phyloP scores from a whole-genome alignment of 2,888 invertebrate genomes.

The Blastobasis adustella region DNA sequence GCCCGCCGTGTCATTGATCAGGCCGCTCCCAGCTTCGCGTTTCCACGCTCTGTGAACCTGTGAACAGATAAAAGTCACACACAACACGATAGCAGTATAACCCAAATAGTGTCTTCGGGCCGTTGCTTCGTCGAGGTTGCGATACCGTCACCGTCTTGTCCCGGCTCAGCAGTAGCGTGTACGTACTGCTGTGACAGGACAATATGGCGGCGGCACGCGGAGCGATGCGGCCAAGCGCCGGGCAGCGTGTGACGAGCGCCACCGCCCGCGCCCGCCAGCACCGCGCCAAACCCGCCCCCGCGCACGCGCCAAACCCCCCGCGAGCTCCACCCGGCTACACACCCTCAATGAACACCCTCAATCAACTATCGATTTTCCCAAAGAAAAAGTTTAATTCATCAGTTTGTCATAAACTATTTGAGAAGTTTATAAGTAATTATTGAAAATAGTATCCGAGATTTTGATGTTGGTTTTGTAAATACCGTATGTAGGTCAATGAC shows the following conservation, averaged over 20 bases:
- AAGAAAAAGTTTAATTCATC: conserved; percentile 40
- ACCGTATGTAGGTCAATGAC: conserved; percentile 26
- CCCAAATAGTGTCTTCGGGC: conserved; percentile 7
- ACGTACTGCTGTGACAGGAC: conserved; percentile 99
- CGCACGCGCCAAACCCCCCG: conserved; percentile 48
- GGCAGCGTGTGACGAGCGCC: conserved; percentile 70
- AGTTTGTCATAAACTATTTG: too few relatives aligned
- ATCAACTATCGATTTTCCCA: conserved; percentile 67
- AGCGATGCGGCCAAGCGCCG: conserved; percentile 51
- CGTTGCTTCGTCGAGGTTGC: conserved; percentile 30
- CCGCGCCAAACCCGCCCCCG: conserved; percentile 48
- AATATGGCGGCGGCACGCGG: conserved; percentile 86
- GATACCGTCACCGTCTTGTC: conserved; percentile 78
- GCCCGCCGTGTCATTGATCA: conserved; percentile 3
- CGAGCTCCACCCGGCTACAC: conserved; percentile 31
- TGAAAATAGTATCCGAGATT: too few relatives aligned
- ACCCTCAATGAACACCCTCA: conserved; percentile 65
- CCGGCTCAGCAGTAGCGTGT: conserved; percentile 91
- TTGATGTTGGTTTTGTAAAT: too few relatives aligned
- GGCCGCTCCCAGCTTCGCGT: conserved; percentile 15
- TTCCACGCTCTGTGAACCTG: conserved; percentile 18
- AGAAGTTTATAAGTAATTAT: too few relatives aligned
- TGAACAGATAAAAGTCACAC: conserved; percentile 27
- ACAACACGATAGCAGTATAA: background rate
- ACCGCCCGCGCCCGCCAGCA: conserved; percentile 49